Evolutionary conservation across 2,888 invertebrate species (phyloP), one percentile per base, ranked within the genome.

Genomic region (Pseudococcus longispinus): DNA sequence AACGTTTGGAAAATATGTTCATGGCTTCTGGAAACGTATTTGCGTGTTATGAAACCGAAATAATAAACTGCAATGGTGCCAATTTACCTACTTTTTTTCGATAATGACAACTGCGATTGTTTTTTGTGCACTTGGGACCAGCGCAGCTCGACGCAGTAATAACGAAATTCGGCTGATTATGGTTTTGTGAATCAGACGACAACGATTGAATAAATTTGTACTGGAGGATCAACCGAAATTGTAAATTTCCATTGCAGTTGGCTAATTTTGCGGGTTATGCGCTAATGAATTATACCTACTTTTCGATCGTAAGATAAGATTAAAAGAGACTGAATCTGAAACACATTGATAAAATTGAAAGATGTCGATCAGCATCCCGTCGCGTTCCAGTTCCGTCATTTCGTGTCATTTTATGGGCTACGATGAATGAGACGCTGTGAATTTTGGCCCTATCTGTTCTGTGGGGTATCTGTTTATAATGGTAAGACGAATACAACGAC

Each of bases 201-300:
- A n/a, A 55, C 18, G 44, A 46, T 3, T 46, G 15, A 46, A 46
- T 55, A 60, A 23, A 60, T 60, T 8, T 60, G 20, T 11, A 60
- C 60, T n/a, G n/a, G n/a, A 60, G 23, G 23, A 23, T 60, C n/a
- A 55, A 26, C 26, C 29, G 32, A 74, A 74, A 74, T 74, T 29
- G 32, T 74, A 74, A 74, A 74, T 74, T 60, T 60, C 60, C 60
- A 74, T 32, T 74, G 74, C 18, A 18, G 32, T 74, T 74, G 74
- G 5, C 32, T 37, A 74, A 74, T 74, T 29, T 32, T 74, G 74
- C 32, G 74, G 74, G 29, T 74, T 74, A 32, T 74, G 74, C 32
- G n/a, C 74, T 74, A 74, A 29, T 74, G 74, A 29, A 32, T 37
- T 74, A 29, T 26, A 29, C 20, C n/a, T 55, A 55, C 3, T 55